Conservation (phyloP, 2,888 invertebrate genomes). For the Tromatobia lineatoria region DNA sequence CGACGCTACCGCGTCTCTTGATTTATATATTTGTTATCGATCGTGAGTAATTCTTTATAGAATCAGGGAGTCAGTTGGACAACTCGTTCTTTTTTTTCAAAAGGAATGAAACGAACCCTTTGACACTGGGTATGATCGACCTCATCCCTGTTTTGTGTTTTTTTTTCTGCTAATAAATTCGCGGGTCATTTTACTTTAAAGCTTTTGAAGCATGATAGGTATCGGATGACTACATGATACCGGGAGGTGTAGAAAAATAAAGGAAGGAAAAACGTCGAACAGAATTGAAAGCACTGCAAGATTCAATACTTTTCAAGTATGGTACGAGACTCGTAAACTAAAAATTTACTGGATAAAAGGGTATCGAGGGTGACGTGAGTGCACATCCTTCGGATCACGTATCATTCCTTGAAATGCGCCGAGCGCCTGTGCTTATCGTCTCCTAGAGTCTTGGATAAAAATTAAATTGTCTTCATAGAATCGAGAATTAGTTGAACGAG, state of each 20-base stretch:
- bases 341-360: constrained; percentile 70
- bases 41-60: too few species aligned
- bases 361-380: constrained; percentile 77
- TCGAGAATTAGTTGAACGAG: too few species aligned
- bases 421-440: constrained; percentile 52
- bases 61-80: too few species aligned
- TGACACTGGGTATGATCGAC: too few species aligned
- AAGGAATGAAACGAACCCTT: too few species aligned
- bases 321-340: constrained; percentile 66
- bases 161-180: neutral
- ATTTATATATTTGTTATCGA: too few species aligned
- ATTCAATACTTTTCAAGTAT: constrained; percentile 2
- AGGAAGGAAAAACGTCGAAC: constrained; percentile 11
- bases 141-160: neutral
- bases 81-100: too few species aligned
- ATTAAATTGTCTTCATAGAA: too few species aligned
- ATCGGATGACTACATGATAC: constrained; percentile 42
- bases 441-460: too few species aligned
- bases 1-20: too few species aligned
- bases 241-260: neutral
- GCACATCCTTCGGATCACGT: constrained; percentile 62
- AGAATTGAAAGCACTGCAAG: constrained; percentile 8
- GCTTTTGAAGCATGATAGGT: constrained; percentile 2
- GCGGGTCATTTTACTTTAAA: neutral
- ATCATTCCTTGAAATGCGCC: constrained; percentile 52